Evolutionary conservation across 2,888 invertebrate species (phyloP).

Genomic region (Mimachlamys varia): DNA sequence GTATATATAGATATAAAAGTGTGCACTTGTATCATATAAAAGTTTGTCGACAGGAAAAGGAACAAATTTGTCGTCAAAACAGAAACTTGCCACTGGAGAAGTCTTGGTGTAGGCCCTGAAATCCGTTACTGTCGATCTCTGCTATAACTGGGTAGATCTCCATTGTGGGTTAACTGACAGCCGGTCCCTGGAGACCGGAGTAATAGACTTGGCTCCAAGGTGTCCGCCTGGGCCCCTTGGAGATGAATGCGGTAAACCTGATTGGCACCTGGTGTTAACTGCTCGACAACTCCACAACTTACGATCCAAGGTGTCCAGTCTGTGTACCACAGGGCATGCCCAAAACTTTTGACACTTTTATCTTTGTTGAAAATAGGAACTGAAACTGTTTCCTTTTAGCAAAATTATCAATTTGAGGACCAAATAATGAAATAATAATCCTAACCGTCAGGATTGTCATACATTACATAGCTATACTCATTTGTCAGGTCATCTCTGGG

Average conservation of each 20-base stretch:
- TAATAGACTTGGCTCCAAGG: neutral
- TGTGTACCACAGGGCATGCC: neutral
- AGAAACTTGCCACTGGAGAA: neutral
- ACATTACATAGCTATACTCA: neutral
- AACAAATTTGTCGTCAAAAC: slow-evolving; percentile 21
- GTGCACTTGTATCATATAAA: neutral
- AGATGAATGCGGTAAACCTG: neutral
- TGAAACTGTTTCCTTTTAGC: neutral
- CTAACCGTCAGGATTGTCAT: neutral
- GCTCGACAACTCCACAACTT: neutral
- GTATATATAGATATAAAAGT: neutral
- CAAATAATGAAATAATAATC: neutral
- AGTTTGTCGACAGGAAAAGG: neutral
- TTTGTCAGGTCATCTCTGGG: neutral
- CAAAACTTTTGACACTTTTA: neutral
- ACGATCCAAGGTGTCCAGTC: neutral
- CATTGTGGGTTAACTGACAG: neutral
- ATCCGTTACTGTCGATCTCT: neutral
- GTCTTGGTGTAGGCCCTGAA: neutral
- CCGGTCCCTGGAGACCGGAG: neutral
- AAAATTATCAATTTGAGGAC: neutral
- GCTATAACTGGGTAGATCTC: neutral
- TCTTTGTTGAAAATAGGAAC: neutral
- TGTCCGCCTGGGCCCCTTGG: neutral
- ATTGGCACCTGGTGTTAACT: neutral